phyloP scores from a whole-genome alignment of 2,113 vertebrate species.

The Oenanthe oenanthe region DNA sequence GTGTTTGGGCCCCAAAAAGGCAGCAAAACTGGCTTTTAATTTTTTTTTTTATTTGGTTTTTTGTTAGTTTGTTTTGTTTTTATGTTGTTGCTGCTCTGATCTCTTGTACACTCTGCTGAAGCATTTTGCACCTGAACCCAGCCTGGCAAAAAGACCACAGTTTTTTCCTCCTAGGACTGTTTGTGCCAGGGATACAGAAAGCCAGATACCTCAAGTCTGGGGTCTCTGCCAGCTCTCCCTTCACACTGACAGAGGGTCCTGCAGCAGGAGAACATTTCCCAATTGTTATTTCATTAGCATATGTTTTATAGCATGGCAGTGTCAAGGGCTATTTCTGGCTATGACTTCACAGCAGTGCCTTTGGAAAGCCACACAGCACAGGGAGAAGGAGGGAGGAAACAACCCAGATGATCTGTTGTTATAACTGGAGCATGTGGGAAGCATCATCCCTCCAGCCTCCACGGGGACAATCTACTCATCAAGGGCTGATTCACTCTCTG shows the following conservation, averaged over 20 bases:
- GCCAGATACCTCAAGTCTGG: constrained; percentile 10
- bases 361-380: constrained; percentile 38
- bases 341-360: constrained; percentile 53
- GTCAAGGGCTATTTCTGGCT: constrained; percentile 53
- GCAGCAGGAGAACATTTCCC: constrained; percentile 30
- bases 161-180: neutral
- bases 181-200: constrained; percentile 29
- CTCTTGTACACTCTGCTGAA: rapidly evolving
- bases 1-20: neutral
- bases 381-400: constrained; percentile 34
- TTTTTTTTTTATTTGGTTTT: neutral
- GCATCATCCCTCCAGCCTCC: constrained; percentile 34
- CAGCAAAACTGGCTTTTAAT: neutral
- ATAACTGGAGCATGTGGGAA: constrained; percentile 40
- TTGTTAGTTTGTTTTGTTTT: neutral
- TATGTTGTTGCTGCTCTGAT: neutral
- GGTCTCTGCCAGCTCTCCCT: constrained; percentile 39
- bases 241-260: constrained; percentile 44
- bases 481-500: neutral
- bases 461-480: neutral
- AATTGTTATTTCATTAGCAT: constrained; percentile 65
- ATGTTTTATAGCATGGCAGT: constrained; percentile 35
- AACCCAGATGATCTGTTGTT: constrained; percentile 40
- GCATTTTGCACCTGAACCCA: neutral
- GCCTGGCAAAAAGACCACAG: neutral